These are phyloP conservation scores for Centruroides vittatus DNA, from an alignment of 1,140 invertebrate genomes.

Conservation along the genomic window DNA sequence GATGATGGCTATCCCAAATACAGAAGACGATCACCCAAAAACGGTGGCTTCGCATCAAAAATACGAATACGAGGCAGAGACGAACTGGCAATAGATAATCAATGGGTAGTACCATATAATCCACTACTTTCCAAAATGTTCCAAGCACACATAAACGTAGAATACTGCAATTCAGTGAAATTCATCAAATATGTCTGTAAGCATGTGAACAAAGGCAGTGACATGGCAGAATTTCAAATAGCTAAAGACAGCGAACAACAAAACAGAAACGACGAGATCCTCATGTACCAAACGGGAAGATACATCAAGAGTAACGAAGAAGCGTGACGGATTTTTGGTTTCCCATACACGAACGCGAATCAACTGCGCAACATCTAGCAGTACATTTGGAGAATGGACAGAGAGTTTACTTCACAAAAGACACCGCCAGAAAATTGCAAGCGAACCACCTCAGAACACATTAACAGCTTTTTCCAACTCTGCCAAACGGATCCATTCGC, in stretches of 20 bases:
- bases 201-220: slow-evolving; percentile 20
- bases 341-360: slow-evolving; percentile 21
- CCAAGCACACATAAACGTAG: slow-evolving; percentile 20
- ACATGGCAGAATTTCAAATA: slow-evolving; percentile 15
- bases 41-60: not conserved
- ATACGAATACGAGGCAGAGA: too few species aligned
- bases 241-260: too few species aligned
- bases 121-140: slow-evolving; percentile 10
- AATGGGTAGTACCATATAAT: slow-evolving; percentile 18
- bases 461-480: slow-evolving; percentile 10
- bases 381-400: slow-evolving; percentile 32
- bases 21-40: slow-evolving; percentile 10
- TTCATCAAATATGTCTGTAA: slow-evolving; percentile 1
- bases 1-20: slow-evolving; percentile 11
- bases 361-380: slow-evolving; percentile 18
- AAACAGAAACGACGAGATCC: slow-evolving; percentile 22
- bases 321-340: slow-evolving; percentile 17
- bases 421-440: not conserved
- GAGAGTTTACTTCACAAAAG: slow-evolving; percentile 26
- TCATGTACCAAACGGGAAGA: slow-evolving; percentile 12
- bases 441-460: not conserved
- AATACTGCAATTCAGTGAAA: slow-evolving; percentile 16
- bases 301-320: slow-evolving; percentile 20
- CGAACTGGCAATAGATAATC: too few species aligned
- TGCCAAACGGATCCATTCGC: slow-evolving; percentile 14